Conservation (phyloP, 1,140 invertebrate species). For the Macrocentrus cingulum region DNA sequence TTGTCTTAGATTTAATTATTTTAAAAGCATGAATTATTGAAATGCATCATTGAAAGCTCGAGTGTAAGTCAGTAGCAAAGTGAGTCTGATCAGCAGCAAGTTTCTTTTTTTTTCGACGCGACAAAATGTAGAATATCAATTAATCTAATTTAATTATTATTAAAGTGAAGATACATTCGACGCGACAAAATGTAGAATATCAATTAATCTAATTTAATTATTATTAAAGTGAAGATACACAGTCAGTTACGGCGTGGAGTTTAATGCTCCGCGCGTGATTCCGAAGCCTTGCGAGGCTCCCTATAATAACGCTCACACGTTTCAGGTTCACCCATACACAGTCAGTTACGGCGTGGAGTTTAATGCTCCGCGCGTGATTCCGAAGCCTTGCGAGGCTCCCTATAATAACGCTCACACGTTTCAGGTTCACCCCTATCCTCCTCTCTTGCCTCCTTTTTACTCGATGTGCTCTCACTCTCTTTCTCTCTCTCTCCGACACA, state of each 20-base stretch:
- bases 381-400: slow-evolving; percentile 41
- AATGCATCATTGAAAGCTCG: no score
- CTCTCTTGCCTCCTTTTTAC: slow-evolving; percentile 30
- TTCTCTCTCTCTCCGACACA: slow-evolving; percentile 14
- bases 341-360: slow-evolving; percentile 29
- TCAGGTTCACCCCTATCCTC: slow-evolving; percentile 27
- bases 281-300: slow-evolving; percentile 41
- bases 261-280: slow-evolving; percentile 42
- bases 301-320: slow-evolving; percentile 43
- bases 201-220: no score
- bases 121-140: no score
- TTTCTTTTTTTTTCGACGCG: no score
- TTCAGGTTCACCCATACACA: slow-evolving; percentile 27
- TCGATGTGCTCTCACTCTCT: slow-evolving; percentile 21
- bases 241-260: slow-evolving; percentile 28
- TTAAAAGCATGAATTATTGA: no score
- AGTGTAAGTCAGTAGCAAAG: no score
- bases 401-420: slow-evolving; percentile 42
- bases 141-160: no score
- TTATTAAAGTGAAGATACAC: no score
- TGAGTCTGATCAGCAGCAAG: no score
- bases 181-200: no score
- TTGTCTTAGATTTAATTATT: no score
- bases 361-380: slow-evolving; percentile 42
- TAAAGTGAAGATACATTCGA: no score